phyloP scores from a whole-genome alignment of 2,797 vertebrate species.

The Phataginus tetradactyla region DNA sequence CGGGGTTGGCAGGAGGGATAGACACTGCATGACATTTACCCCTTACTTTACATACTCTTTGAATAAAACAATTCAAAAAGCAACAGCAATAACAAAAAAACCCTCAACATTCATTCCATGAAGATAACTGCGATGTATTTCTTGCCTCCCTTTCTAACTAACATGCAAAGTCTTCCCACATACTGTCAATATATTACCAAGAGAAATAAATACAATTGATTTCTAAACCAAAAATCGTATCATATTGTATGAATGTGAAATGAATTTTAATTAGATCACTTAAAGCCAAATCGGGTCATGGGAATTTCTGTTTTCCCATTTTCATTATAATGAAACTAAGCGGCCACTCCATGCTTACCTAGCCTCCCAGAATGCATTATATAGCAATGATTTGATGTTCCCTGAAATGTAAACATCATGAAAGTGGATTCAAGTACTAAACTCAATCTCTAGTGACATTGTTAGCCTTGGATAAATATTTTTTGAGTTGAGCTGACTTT shows the following conservation, averaged over 20 bases:
- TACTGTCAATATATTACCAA: background rate
- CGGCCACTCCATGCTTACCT: background rate
- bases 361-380: background rate
- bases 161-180: background rate
- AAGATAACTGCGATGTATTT: background rate
- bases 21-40: background rate
- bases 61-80: background rate
- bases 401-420: conserved; percentile 20
- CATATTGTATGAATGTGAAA: background rate
- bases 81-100: background rate
- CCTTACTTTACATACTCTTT: background rate
- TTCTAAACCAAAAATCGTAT: conserved; percentile 15
- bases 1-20: no score
- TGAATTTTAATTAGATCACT: conserved; percentile 18
- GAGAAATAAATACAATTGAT: background rate
- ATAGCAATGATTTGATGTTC: background rate
- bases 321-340: conserved; percentile 3
- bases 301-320: conserved; percentile 11
- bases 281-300: background rate
- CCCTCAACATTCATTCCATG: background rate
- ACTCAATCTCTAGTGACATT: background rate
- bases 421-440: conserved; percentile 34
- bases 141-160: background rate
- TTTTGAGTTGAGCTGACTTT: conserved; percentile 52
- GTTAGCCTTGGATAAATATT: background rate